Percentiles rank a stretch among this genome's conserved stretches.
Conservation (phyloP, 2,888 invertebrate genomes). For the Panopea generosa region DNA sequence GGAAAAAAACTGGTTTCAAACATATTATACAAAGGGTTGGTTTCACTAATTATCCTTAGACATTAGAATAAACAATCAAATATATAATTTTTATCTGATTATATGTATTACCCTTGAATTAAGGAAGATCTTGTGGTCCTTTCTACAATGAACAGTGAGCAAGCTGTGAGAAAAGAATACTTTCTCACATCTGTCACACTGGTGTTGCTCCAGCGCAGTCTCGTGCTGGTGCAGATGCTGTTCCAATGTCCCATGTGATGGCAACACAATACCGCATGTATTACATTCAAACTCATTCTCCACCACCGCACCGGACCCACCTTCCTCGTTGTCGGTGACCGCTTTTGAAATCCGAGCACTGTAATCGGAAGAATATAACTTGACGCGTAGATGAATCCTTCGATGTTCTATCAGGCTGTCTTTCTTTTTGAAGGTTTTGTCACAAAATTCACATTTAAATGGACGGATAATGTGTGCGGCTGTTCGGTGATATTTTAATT, state of each 20-base stretch:
- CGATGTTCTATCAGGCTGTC: constrained; percentile 60
- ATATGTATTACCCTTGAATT: constrained; percentile 37
- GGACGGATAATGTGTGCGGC: constrained; percentile 62
- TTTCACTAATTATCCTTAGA: too few relatives aligned
- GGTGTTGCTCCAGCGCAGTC: constrained; percentile 45
- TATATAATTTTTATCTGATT: too few relatives aligned
- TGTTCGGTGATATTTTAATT: constrained; percentile 49
- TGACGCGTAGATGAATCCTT: constrained; percentile 51
- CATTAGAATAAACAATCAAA: too few relatives aligned
- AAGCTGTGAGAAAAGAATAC: constrained; percentile 53
- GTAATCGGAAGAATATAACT: constrained; percentile 15
- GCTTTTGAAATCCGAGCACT: neutral
- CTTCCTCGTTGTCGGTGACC: neutral
- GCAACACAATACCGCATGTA: constrained; percentile 51
- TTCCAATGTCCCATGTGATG: constrained; percentile 32
- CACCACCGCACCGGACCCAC: constrained; percentile 4
- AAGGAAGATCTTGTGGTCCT: constrained; percentile 57
- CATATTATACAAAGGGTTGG: too few relatives aligned
- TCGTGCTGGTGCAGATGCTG: constrained; percentile 56
- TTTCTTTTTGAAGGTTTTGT: constrained; percentile 58
- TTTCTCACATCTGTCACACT: constrained; percentile 54
- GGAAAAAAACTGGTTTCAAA: too few relatives aligned
- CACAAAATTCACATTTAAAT: constrained; percentile 60
- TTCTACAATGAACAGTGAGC: constrained; percentile 53
- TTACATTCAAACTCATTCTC: constrained; percentile 43